phyloP scores from a whole-genome alignment of 2,113 vertebrate species.

The Trematocara stigmaticum region DNA sequence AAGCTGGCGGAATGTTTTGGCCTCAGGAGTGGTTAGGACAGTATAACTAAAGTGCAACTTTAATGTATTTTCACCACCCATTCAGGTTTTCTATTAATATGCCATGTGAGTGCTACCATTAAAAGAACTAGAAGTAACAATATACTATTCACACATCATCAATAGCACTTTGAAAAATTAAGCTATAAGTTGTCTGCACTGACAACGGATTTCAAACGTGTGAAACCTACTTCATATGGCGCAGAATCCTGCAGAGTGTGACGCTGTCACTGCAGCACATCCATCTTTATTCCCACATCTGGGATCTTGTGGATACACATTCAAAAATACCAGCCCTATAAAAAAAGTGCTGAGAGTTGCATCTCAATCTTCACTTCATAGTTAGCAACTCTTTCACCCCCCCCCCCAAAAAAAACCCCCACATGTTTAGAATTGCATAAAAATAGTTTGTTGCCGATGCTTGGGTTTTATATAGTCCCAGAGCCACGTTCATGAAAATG shows the following conservation, averaged over 20 bases:
- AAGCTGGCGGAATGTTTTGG: neutral
- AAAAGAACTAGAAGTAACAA: conserved; percentile 2
- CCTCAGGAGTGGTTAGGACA: neutral
- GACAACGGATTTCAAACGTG: conserved; percentile 21
- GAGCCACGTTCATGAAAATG: conserved; percentile 80
- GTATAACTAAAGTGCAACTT: neutral
- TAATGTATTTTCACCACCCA: neutral
- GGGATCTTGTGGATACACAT: neutral
- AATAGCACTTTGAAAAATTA: conserved; percentile 32
- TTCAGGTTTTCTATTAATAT: neutral
- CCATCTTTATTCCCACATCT: conserved; percentile 4
- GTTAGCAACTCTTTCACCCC: neutral
- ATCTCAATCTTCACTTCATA: neutral
- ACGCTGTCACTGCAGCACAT: conserved; percentile 11
- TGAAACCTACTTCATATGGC: neutral
- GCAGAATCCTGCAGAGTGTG: conserved; percentile 39
- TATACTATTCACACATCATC: conserved; percentile 23
- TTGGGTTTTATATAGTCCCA: neutral
- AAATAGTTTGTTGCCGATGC: neutral
- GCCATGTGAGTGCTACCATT: neutral
- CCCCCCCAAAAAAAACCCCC: accelerated
- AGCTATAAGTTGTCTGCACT: conserved; percentile 14
- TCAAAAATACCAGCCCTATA: neutral
- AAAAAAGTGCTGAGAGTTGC: neutral
- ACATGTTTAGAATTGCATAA: neutral